These are phyloP conservation scores for Coccyzus lansbergi DNA, from an alignment of 2,797 vertebrate species.

Conservation along the genomic window DNA sequence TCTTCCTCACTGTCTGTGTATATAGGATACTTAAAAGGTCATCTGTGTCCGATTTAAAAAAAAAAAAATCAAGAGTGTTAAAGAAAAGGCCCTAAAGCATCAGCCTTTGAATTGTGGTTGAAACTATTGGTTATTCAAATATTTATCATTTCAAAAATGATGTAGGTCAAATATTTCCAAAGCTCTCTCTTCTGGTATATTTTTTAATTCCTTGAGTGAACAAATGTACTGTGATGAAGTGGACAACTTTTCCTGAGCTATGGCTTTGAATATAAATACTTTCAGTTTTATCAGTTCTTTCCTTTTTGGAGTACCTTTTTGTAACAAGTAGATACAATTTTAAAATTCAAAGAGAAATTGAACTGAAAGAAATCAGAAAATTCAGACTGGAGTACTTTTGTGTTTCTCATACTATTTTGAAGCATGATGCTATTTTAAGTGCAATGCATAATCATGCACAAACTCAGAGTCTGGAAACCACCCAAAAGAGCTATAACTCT, in stretches of 20 bases:
- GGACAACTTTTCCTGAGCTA: neutral
- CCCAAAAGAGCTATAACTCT: neutral
- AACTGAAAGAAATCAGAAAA: neutral
- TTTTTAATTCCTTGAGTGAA: slow-evolving; percentile 29
- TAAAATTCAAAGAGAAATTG: neutral
- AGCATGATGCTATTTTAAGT: neutral
- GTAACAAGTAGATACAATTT: neutral
- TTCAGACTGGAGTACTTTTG: neutral
- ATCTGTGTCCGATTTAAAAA: neutral
- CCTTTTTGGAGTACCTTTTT: neutral
- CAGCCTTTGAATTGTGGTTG: slow-evolving; percentile 5
- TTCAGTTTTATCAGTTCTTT: neutral
- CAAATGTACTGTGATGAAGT: neutral
- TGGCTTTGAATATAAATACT: neutral
- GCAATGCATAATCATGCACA: neutral
- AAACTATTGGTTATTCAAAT: neutral
- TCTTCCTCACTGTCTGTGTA: slow-evolving; percentile 10
- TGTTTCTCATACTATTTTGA: neutral
- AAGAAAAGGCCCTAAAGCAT: neutral
- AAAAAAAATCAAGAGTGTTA: neutral
- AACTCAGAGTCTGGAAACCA: neutral
- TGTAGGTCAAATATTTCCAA: slow-evolving; percentile 10
- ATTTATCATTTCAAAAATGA: slow-evolving; percentile 24
- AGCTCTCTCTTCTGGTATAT: neutral
- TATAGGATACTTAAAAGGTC: slow-evolving; percentile 32